Base-by-base conservation (phyloP, 1,140 invertebrate genomes). In the Lepidotrigona ventralis region DNA sequence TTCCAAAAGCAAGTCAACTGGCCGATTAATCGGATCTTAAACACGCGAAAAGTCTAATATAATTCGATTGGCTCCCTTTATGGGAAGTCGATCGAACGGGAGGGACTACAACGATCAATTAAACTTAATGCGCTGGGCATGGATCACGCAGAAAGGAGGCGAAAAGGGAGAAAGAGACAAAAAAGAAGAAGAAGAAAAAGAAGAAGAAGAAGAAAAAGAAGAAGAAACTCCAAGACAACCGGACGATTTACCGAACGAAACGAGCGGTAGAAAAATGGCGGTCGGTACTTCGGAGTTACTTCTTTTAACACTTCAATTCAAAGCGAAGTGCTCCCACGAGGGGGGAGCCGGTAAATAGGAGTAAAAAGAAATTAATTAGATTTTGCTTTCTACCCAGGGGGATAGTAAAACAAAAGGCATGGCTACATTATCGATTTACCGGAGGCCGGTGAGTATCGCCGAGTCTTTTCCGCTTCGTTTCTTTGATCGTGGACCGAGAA, bases 321-420 rank as follows among this genome's bases (percentile, higher is more conserved):
- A 72, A 81, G 79, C 21, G 29, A 81, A 74, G 63, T 51, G 33
- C 51, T 81, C 33, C n/a, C 17, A 1, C 51, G 72, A 23, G 17
- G 33, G 26, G 2, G 23, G 21, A 46, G 39, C 39, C 11, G 12
- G 51, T 23, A 19, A 39, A 72, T 17, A 26, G 53, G 58, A 17
- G 6, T 46, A 56, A 66, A 39, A 75, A 39, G 71, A 75, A 75
- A 81, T 81, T 81, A 81, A 81, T 75, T 75, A 75, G 72, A 75
- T 81, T 81, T 75, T 39, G 29, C 71, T 53, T 53, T 75, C 60
- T 63, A 14, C 15, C 4, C 79, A 33, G 0, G 39, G 39, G 58
- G 23, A 51, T 12, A 33, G 63, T 46, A 17, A 56, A 75, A 75
- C 60, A 58, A 75, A 75, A 29, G 46, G 46, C 29, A 46, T 15